Evolutionary conservation across 2,113 vertebrate genomes (phyloP), one percentile per base, ranked within the genome.

Genomic region (Pterocles burchelli): DNA sequence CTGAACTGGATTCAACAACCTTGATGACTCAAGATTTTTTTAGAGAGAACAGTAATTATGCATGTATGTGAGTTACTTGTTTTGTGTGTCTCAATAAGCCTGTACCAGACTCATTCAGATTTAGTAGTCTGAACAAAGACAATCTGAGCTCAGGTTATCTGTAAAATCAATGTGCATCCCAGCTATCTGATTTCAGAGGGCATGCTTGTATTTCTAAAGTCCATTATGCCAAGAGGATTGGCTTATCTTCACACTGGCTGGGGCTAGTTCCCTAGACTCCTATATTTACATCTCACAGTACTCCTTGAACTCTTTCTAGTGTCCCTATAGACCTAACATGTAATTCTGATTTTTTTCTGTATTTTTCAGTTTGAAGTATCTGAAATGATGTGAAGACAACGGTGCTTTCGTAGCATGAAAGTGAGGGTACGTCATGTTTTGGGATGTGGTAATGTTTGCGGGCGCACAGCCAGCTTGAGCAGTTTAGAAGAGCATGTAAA

Each of bases 11-110:
- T 2, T 34, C 36, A 49, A 83, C 12, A 33, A 41, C 55, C 81
- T 17, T 21, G 36, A 63, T 31, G 31, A 70, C 48, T 74, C 34
- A 13, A 6, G 38, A 41, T 13, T 34, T 67, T 22, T 63, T 83
- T 29, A 65, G 51, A 54, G 57, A 55, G 66, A 84, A 38, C 24
- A 48, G 34, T 34, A 45, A 46, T 38, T 29, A 46, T 0, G 1
- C 0, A 0, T n/a, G 49, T 15, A 0, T n/a, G 49, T 15, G 72
- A 90, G 67, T 61, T 62, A 67, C 68, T 80, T 43, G 0, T 6
- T 59, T 71, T 74, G 22, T 4, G 0, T 29, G 15, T 63, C 20
- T 63, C 1, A 0, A 1, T 58, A 55, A 82, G 61, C 34, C 62
- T 48, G 24, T 52, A 18, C 48, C 33, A 59, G 61, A 51, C 11